A percentile compares a stretch with the other conserved stretches of the same genome.
phyloP scores from a whole-genome alignment of 2,888 invertebrate species.

The Meliscaeva auricollis region DNA sequence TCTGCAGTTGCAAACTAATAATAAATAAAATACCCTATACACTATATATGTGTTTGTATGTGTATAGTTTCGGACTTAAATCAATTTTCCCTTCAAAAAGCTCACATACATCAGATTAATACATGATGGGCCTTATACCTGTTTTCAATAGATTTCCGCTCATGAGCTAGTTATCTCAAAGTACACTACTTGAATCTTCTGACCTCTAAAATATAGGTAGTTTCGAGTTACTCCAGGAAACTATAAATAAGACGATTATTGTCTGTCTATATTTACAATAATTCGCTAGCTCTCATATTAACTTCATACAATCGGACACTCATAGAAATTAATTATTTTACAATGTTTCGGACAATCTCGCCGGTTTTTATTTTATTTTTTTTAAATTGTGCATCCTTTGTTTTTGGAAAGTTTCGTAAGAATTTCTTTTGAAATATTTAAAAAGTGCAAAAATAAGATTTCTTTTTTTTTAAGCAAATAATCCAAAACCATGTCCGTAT shows the following conservation, averaged over 20 bases:
- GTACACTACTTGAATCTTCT: too few species aligned
- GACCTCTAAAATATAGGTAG: too few species aligned
- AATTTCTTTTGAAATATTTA: background rate
- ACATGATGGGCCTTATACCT: too few species aligned
- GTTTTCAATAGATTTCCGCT: too few species aligned
- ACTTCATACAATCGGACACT: background rate
- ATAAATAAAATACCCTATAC: too few species aligned
- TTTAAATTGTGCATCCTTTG: background rate
- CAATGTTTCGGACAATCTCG: background rate
- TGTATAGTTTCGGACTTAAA: too few species aligned
- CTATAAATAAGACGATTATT: background rate
- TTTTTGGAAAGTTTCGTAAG: background rate
- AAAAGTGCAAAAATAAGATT: too few species aligned
- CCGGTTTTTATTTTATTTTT: background rate
- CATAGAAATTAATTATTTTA: background rate
- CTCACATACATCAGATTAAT: too few species aligned
- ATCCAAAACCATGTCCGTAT: conserved; percentile 72
- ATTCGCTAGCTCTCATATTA: background rate
- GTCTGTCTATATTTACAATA: background rate
- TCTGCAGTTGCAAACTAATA: too few species aligned
- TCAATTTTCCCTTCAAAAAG: too few species aligned
- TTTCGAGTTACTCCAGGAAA: background rate
- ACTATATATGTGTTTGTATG: too few species aligned
- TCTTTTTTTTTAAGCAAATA: conserved; percentile 48
- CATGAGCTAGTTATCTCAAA: too few species aligned